A percentile compares a stretch with the other conserved stretches of the same genome.
phyloP scores from a whole-genome alignment of 2,113 vertebrate genomes.

The Thymallus thymallus region DNA sequence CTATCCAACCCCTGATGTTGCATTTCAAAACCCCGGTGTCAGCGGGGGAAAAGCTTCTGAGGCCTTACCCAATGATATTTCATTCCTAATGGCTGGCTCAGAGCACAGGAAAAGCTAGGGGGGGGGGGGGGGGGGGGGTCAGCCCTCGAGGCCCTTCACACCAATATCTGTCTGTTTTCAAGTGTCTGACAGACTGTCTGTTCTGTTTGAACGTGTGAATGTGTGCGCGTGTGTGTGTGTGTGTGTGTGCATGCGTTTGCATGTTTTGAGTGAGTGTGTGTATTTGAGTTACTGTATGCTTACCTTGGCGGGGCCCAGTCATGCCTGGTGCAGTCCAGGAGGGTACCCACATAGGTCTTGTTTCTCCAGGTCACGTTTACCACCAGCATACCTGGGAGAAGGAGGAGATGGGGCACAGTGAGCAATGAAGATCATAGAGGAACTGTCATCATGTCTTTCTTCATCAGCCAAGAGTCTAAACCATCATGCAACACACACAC shows the following conservation, averaged over 20 bases:
- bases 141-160: neutral
- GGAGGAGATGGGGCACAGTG: neutral
- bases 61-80: neutral
- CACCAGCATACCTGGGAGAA: constrained; percentile 85
- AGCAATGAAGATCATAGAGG: too few relatives aligned
- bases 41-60: neutral
- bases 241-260: neutral
- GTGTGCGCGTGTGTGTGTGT: too few relatives aligned
- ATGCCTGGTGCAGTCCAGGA: constrained; percentile 90
- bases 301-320: constrained; percentile 95
- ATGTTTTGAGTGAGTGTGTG: neutral
- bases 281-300: constrained; percentile 17
- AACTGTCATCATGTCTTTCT: neutral
- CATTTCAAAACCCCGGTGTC: constrained; percentile 34
- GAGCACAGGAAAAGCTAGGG: neutral
- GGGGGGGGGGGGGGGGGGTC: too few relatives aligned
- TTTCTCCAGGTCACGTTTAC: constrained; percentile 96
- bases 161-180: neutral
- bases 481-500: neutral
- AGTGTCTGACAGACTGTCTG: neutral
- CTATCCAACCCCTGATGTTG: constrained; percentile 31
- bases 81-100: neutral
- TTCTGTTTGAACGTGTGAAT: neutral
- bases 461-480: neutral
- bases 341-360: constrained; percentile 90